These are phyloP conservation scores for Patella pellucida DNA, from an alignment of 2,888 invertebrate species.

Conservation along the genomic window DNA sequence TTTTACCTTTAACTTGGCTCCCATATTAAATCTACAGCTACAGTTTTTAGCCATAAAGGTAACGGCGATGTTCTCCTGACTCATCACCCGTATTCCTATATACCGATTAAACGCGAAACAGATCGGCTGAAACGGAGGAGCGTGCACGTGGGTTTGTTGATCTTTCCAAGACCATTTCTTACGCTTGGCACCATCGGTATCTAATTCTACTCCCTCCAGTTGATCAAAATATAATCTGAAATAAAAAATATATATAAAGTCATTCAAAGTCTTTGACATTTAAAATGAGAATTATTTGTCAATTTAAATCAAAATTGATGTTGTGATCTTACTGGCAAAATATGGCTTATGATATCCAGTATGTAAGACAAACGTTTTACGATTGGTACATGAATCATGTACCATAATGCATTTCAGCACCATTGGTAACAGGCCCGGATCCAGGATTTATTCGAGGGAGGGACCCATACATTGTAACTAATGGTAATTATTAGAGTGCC, in stretches of 20 bases:
- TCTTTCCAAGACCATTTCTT: constrained; percentile 68
- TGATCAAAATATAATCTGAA: constrained; percentile 63
- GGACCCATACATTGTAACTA: no score
- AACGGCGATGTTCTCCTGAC: constrained; percentile 64
- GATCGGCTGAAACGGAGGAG: constrained; percentile 70
- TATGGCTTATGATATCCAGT: no score
- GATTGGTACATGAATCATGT: no score
- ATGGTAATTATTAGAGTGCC: no score
- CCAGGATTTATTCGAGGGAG: no score
- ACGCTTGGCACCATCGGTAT: constrained; percentile 53
- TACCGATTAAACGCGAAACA: constrained; percentile 61
- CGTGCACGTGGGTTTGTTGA: constrained; percentile 64
- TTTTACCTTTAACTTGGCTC: constrained; percentile 64
- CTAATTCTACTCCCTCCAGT: constrained; percentile 66
- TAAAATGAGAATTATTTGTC: no score
- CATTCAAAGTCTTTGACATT: no score
- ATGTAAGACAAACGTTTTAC: no score
- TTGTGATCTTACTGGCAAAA: no score
- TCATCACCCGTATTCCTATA: constrained; percentile 62
- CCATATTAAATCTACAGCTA: constrained; percentile 67
- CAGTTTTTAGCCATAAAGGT: constrained; percentile 58
- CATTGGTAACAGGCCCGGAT: no score
- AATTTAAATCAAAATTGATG: no score
- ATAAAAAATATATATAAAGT: neutral
- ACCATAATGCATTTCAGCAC: no score